Conservation (phyloP, 1,140 invertebrate species). For the Monochamus saltuarius region DNA sequence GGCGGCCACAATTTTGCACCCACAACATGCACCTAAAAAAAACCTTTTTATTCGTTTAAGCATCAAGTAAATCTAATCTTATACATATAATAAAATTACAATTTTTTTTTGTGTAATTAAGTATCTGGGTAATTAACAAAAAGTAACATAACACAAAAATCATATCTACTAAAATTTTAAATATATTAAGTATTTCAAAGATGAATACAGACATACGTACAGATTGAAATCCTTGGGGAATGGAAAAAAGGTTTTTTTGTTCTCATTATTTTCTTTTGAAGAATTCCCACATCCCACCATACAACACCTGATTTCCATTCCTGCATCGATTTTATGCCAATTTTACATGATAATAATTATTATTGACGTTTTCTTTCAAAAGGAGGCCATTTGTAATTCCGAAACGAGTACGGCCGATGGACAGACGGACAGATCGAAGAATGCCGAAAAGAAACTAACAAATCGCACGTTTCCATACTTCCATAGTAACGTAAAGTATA, state of each 20-base stretch:
- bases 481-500: too few species aligned
- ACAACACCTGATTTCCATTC: conserved; percentile 1
- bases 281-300: not conserved
- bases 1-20: conserved; percentile 22
- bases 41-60: not conserved
- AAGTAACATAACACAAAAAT: not conserved
- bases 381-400: conserved; percentile 5
- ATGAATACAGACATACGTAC: conserved; percentile 8
- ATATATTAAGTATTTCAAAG: not conserved
- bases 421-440: conserved; percentile 11
- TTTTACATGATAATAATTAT: not conserved
- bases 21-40: conserved; percentile 28
- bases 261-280: not conserved
- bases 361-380: conserved; percentile 1
- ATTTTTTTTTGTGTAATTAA: not conserved
- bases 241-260: not conserved
- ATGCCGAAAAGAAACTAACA: conserved; percentile 6
- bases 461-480: not conserved
- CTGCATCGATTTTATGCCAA: not conserved
- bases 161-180: not conserved
- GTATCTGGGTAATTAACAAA: not conserved
- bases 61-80: not conserved
- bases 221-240: conserved; percentile 9
- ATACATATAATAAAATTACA: not conserved
- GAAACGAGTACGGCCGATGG: not conserved